Percentiles rank a stretch among this genome's conserved stretches.
Conservation (phyloP, 2,888 invertebrate genomes). For the Marasmarcha lunaedactyla region DNA sequence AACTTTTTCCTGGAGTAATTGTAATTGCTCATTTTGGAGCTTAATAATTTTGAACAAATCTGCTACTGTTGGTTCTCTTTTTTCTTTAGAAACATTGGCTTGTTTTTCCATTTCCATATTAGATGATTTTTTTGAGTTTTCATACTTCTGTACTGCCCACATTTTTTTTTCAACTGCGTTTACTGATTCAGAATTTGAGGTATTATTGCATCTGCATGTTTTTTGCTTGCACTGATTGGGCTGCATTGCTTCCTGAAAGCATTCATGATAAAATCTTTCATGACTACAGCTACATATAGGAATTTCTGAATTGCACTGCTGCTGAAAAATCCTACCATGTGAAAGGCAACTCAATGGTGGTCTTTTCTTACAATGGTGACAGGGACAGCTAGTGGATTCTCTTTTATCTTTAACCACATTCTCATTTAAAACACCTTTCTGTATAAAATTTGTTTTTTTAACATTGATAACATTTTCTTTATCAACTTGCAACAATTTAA, state of each 20-base stretch:
- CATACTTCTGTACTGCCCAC: slow-evolving; percentile 45
- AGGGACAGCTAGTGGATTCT: no score
- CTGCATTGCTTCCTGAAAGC: no score
- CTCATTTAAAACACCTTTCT: no score
- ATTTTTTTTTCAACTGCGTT: slow-evolving; percentile 47
- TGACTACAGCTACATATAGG: no score
- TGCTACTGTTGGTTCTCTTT: slow-evolving; percentile 64
- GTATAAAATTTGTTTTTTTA: slow-evolving; percentile 20
- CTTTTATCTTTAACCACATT: no score
- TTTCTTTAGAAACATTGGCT: slow-evolving; percentile 37
- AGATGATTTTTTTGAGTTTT: slow-evolving; percentile 27
- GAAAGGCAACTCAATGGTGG: slow-evolving; percentile 24
- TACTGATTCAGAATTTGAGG: slow-evolving; percentile 14
- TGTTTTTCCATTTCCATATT: slow-evolving; percentile 38
- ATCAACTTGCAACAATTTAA: slow-evolving; percentile 20
- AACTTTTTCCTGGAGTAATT: slow-evolving; percentile 73
- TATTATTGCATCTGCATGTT: slow-evolving; percentile 18
- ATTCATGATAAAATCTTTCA: no score
- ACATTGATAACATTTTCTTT: slow-evolving; percentile 40
- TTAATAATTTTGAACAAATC: slow-evolving; percentile 75
- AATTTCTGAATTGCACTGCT: not conserved
- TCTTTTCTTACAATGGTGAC: no score
- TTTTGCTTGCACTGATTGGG: slow-evolving; percentile 9
- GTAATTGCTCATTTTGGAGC: slow-evolving; percentile 75
- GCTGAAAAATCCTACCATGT: slow-evolving; percentile 28